Evolutionary conservation across 2,113 vertebrate genomes (phyloP).

Genomic region (Archocentrus centrarchus): DNA sequence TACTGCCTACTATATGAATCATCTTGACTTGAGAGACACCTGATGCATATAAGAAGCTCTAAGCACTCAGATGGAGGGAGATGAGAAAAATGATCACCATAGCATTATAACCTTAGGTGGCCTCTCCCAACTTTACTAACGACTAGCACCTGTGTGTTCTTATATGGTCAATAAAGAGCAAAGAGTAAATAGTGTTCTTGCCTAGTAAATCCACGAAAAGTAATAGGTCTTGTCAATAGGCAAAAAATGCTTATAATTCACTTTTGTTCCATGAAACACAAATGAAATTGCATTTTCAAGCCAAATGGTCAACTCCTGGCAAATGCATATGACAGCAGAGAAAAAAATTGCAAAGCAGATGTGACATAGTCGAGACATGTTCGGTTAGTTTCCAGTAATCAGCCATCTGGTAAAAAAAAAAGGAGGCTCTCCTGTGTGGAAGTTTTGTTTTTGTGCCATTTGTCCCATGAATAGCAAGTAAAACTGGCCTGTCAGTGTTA

Average conservation of each 20-base stretch:
- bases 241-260: neutral
- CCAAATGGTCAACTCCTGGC: neutral
- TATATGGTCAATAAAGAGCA: neutral
- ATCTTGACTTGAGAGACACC: conserved; percentile 1
- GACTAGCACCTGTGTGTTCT: neutral
- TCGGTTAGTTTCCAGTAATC: conserved; percentile 1
- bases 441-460: conserved; percentile 1
- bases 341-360: conserved; percentile 16
- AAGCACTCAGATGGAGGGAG: neutral
- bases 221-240: neutral
- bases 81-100: neutral
- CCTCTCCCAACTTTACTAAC: neutral
- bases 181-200: neutral
- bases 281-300: neutral
- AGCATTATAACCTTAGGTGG: neutral
- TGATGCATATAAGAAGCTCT: neutral
- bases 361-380: conserved; percentile 26
- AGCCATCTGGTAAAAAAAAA: conserved; percentile 32
- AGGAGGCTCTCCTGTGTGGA: neutral
- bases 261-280: neutral
- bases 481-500: neutral
- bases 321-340: neutral
- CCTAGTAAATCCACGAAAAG: neutral
- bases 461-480: neutral
- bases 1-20: conserved; percentile 4